A percentile compares a stretch with the other conserved stretches of the same genome.
These are phyloP conservation scores for Bombus consobrinus DNA, from an alignment of 1,140 invertebrate genomes.

Conservation along the genomic window DNA sequence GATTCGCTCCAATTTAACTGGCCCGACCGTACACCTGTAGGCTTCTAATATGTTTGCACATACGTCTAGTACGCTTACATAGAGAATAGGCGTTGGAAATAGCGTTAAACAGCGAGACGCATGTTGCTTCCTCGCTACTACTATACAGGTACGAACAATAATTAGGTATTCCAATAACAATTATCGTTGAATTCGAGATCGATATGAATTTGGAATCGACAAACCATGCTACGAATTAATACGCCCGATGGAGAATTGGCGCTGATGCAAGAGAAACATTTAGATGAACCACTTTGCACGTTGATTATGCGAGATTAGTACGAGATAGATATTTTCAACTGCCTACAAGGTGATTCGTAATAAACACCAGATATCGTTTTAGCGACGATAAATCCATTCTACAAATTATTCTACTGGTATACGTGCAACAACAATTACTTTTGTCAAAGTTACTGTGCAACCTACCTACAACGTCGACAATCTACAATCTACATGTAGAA, in stretches of 20 bases:
- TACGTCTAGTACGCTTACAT: slow-evolving; percentile 37
- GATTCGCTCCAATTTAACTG: not conserved
- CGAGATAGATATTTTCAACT: no score
- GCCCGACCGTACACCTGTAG: not conserved
- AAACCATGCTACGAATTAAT: slow-evolving; percentile 59
- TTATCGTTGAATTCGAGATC: slow-evolving; percentile 69
- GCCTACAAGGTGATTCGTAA: no score
- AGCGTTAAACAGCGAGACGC: slow-evolving; percentile 58
- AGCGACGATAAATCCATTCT: no score
- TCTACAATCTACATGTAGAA: no score
- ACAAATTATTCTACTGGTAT: no score
- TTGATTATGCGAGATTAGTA: no score
- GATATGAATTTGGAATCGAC: slow-evolving; percentile 72
- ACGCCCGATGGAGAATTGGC: slow-evolving; percentile 8
- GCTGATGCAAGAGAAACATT: slow-evolving; percentile 43
- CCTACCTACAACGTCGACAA: no score
- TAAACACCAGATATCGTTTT: no score
- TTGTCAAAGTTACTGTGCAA: no score
- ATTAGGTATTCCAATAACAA: slow-evolving; percentile 74
- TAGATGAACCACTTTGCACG: slow-evolving; percentile 2
- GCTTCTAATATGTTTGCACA: slow-evolving; percentile 12
- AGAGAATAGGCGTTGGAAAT: slow-evolving; percentile 62
- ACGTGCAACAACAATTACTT: no score
- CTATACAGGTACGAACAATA: slow-evolving; percentile 64
- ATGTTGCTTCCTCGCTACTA: not conserved